These are phyloP conservation scores for Amorpha juglandis DNA, from an alignment of 2,888 invertebrate species.

Conservation along the genomic window DNA sequence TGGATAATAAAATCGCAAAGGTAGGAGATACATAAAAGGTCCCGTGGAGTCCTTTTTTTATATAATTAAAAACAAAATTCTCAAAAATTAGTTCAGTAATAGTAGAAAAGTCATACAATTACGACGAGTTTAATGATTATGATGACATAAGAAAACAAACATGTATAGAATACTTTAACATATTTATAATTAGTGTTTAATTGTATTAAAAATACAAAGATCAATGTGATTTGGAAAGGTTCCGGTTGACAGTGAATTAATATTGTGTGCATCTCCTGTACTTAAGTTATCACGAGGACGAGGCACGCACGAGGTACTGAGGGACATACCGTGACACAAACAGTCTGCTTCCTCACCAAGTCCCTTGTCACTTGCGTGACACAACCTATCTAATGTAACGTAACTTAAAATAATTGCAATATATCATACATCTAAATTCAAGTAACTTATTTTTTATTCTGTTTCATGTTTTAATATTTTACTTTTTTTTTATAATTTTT, in stretches of 20 bases:
- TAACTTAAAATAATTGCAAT: conserved; percentile 82
- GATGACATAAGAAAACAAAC: conserved; percentile 43
- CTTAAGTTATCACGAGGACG: conserved; percentile 75
- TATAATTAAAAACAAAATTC: conserved; percentile 46
- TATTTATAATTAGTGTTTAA: conserved; percentile 60
- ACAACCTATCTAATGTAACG: conserved; percentile 79
- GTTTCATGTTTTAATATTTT: conserved; percentile 83
- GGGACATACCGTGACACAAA: conserved; percentile 41
- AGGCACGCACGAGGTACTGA: conserved; percentile 62
- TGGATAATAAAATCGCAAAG: conserved; percentile 9
- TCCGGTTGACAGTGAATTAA: conserved; percentile 52
- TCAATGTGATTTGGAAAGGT: conserved; percentile 67
- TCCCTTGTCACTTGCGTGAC: conserved; percentile 57
- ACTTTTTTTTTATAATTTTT: conserved; percentile 83
- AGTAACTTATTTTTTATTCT: conserved; percentile 82
- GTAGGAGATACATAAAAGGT: conserved; percentile 35
- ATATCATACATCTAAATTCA: conserved; percentile 83
- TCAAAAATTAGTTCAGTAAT: conserved; percentile 44
- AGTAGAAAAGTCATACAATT: conserved; percentile 45
- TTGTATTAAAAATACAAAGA: conserved; percentile 61
- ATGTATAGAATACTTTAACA: conserved; percentile 58
- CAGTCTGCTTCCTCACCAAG: conserved; percentile 49
- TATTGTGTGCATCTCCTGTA: conserved; percentile 72
- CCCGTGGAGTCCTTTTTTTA: conserved; percentile 31
- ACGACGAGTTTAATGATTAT: conserved; percentile 31